Base-by-base conservation (phyloP, 2,113 vertebrate species). In the Colistium nudipinnis region DNA sequence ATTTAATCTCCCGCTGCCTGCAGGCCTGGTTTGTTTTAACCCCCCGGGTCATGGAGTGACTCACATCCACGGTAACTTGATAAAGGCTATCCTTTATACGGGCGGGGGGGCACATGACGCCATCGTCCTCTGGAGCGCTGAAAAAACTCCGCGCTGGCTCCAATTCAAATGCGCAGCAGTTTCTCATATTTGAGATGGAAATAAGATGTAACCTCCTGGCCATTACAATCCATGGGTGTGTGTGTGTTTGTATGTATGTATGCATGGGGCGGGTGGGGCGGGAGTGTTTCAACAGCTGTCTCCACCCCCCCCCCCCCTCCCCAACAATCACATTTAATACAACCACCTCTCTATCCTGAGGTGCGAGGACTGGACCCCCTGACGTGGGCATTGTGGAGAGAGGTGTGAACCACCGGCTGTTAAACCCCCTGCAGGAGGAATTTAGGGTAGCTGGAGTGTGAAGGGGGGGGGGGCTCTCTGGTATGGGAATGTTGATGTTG, bases 331-430 rank as follows among this genome's bases (percentile, higher is more conserved):
- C 16, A 14, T 74, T 81, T 73, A 61, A 80, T 78, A 89, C 78
- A 87, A 80, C 86, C 67, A 65, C 49, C 62, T 67, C 80, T 84
- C 86, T 86, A 45, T 90, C 72, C 77, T 65, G 78, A 90, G 89
- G 89, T 91, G 87, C 85, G 89, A 90, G 67, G 72, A 43, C 51
- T 24, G 54, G 76, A 82, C 86, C 85, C 77, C 87, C 85, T 81
- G 84, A 82, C 25, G 86, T 69, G 87, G 62, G 35, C 70, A 85
- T 90, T 90, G 83, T 84, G 81, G 35, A 45, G 38, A 43, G 78
- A 90, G 87, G 90, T 91, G 91, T 91, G 84, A 92, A 90, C 59
- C 38, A 41, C 56, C 76, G 20, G 80, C 77, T 77, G 81, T 90
- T 87, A 86, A 87, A 87, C 59, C 70, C 72, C 28, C 74, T 10